A percentile compares a stretch with the other conserved stretches of the same genome.
Conservation (phyloP, 37 sponge, comb jelly and placozoan genomes). For the Theonella swinhoei region DNA sequence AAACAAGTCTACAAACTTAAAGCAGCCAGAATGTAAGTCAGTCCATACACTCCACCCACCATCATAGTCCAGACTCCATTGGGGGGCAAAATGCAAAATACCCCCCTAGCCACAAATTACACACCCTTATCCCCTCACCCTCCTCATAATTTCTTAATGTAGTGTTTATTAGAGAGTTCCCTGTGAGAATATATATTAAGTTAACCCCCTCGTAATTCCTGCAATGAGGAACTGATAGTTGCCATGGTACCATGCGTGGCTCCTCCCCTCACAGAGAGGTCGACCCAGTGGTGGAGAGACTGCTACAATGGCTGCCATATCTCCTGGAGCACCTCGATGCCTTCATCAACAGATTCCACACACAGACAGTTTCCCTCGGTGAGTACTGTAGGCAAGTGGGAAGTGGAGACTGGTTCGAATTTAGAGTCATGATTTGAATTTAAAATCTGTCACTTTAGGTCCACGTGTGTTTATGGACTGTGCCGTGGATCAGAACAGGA, state of each 20-base stretch:
- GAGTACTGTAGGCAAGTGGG: neutral
- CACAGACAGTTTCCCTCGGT: slow-evolving; percentile 69
- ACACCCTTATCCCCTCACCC: too few species aligned
- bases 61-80: too few species aligned
- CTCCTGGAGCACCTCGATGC: slow-evolving; percentile 61
- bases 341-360: slow-evolving; percentile 78
- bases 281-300: slow-evolving; percentile 44
- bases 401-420: neutral
- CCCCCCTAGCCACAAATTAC: too few species aligned
- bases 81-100: too few species aligned
- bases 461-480: slow-evolving; percentile 78
- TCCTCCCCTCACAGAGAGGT: slow-evolving; percentile 5
- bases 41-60: neutral
- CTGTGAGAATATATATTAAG: too few species aligned
- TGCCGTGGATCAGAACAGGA: slow-evolving; percentile 35
- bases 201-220: neutral
- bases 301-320: slow-evolving; percentile 72
- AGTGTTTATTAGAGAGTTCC: too few species aligned
- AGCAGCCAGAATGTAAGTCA: slow-evolving; percentile 52
- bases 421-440: neutral
- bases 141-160: too few species aligned
- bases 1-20: slow-evolving; percentile 68
- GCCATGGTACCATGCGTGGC: neutral
- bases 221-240: neutral
- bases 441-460: slow-evolving; percentile 23